phyloP scores from a whole-genome alignment of 2,888 invertebrate genomes.

The Trichogramma dendrolimi region DNA sequence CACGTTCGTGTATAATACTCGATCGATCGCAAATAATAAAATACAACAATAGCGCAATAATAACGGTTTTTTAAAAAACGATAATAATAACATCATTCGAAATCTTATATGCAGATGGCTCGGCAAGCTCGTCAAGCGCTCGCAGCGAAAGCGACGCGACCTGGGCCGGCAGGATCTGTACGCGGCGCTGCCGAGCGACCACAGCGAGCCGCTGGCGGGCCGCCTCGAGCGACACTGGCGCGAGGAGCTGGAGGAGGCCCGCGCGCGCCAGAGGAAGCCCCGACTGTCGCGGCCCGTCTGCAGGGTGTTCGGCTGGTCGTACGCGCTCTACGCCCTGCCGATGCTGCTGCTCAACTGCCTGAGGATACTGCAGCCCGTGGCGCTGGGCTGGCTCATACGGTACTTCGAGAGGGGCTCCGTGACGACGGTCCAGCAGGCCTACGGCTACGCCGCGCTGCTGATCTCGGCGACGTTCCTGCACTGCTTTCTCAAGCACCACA shows the following conservation, averaged over 20 bases:
- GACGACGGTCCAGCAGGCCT: slow-evolving; percentile 58
- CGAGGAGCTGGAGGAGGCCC: slow-evolving; percentile 56
- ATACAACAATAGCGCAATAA: neutral
- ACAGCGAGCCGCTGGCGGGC: slow-evolving; percentile 63
- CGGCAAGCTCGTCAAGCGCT: slow-evolving; percentile 57
- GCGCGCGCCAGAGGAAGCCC: slow-evolving; percentile 56
- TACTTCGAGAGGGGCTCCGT: slow-evolving; percentile 59
- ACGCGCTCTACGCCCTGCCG: slow-evolving; percentile 59
- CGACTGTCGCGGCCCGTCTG: slow-evolving; percentile 60
- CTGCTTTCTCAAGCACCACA: slow-evolving; percentile 65
- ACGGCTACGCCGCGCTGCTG: slow-evolving; percentile 62
- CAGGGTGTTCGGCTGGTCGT: slow-evolving; percentile 60
- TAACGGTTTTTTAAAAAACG: neutral
- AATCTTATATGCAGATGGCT: slow-evolving; percentile 61
- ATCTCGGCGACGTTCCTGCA: slow-evolving; percentile 59
- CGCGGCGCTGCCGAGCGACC: slow-evolving; percentile 60
- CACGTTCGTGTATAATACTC: too few relatives aligned
- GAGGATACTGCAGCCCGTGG: slow-evolving; percentile 62
- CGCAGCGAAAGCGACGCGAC: slow-evolving; percentile 60
- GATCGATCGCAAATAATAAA: too few relatives aligned
- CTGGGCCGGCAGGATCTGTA: slow-evolving; percentile 65
- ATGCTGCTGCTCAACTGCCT: slow-evolving; percentile 59
- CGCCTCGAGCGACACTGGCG: slow-evolving; percentile 65
- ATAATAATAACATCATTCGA: neutral
- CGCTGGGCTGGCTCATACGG: slow-evolving; percentile 61